These are phyloP conservation scores for Microctenopoma lineatum DNA, from an alignment of 2,797 vertebrate species.

Conservation along the genomic window DNA sequence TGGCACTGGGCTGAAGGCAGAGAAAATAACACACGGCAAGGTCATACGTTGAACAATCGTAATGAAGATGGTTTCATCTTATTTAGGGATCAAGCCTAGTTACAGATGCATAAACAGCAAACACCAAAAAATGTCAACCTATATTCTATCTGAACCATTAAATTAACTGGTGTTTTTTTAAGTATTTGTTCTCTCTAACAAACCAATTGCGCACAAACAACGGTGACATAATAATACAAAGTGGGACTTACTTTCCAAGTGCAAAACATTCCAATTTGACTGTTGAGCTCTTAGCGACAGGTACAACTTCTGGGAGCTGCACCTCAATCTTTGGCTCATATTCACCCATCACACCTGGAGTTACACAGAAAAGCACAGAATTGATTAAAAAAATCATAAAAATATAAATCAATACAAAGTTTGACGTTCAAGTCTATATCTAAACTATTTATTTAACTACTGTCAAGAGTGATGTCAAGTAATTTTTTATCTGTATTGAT, in stretches of 20 bases:
- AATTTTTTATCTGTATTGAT: conserved; percentile 1
- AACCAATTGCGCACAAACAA: conserved; percentile 19
- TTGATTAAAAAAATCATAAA: conserved; percentile 30
- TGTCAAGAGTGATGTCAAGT: conserved; percentile 8
- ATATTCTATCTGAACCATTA: conserved; percentile 14
- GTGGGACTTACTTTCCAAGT: conserved; percentile 92
- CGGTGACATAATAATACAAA: conserved; percentile 34
- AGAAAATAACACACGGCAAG: conserved; percentile 25
- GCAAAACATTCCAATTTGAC: conserved; percentile 96
- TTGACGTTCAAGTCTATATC: conserved; percentile 3
- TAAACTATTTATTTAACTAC: neutral
- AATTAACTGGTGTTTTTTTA: neutral
- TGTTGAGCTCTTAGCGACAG: conserved; percentile 89
- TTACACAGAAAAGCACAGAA: conserved; percentile 39
- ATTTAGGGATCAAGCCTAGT: neutral
- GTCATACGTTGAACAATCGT: conserved; percentile 35
- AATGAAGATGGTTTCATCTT: conserved; percentile 1
- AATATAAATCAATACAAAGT: conserved; percentile 37
- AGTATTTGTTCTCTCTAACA: conserved; percentile 24
- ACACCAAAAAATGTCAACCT: conserved; percentile 2
- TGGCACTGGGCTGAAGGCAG: conserved; percentile 87
- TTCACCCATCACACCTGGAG: conserved; percentile 96
- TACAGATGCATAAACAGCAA: neutral
- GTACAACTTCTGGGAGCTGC: conserved; percentile 91
- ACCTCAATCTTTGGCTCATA: conserved; percentile 98